Evolutionary conservation across 2,797 vertebrate species (phyloP), one percentile per base, ranked within the genome.

Genomic region (Ctenopoma multispine): DNA sequence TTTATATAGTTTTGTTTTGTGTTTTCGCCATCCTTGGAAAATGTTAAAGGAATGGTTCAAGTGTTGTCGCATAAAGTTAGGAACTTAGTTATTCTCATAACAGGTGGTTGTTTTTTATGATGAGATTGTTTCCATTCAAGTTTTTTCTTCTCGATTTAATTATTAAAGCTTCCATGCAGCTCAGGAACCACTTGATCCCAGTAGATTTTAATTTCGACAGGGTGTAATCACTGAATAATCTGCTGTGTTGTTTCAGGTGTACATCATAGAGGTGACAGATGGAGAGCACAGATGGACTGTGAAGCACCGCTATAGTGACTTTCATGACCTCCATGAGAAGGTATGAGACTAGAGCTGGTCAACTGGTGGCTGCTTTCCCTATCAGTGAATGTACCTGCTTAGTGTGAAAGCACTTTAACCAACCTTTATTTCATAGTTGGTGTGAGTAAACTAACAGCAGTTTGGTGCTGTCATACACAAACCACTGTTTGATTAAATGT

Each of bases 281-380:
- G 96, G 96, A 44, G 94, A 75, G 48, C 96, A 98, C 85, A 92
- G 91, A 9, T 99, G 98, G 98, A 97, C 95, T 5, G 91, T 98
- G 65, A 99, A 97, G 87, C 98, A 99, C 87, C 96, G 98, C 36
- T 99, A 99, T 80, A 99, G 97, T 46, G 97, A 97, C 85, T 99
- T 99, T 84, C 93, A 98, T 21, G 97, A 99, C 38, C 92, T 99
- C 20, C 98, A 99, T 10, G 97, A 99, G 88, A 99, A 97, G 93
- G 97, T 99, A 86, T 91, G 69, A 46, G 20, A 34, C 20, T 0
- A 2, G 7, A 68, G 13, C 27, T 48, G 36, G 12, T 31, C 53
- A 29, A 7, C 36, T 18, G 27, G 5, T 24, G 29, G 10, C 51
- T 0, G 5, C 41, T 43, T 43, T 7, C 24, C 1, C 41, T 10